Conservation (phyloP, 2,888 invertebrate genomes). For the Lacanobia oleracea region DNA sequence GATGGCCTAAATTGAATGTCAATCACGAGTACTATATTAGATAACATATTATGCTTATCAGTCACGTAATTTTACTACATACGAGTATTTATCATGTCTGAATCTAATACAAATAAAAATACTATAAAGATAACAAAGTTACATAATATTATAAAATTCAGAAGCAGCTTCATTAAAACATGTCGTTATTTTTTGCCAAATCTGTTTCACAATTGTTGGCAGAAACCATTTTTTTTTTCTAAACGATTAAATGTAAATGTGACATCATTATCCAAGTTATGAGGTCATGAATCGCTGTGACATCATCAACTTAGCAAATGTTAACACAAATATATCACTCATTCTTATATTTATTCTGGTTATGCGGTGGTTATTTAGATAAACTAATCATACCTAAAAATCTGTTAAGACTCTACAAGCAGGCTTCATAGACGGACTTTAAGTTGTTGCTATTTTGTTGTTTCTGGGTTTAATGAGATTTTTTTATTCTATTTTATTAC, state of each 20-base stretch:
- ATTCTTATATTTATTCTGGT: neutral
- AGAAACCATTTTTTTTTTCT: neutral
- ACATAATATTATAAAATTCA: neutral
- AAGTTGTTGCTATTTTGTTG: too few relatives aligned
- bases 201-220: neutral
- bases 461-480: too few relatives aligned
- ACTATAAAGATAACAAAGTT: constrained; percentile 21
- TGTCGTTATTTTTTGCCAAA: too few relatives aligned
- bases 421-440: neutral
- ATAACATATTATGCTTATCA: constrained; percentile 27
- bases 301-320: neutral
- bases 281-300: constrained; percentile 27
- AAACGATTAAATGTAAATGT: constrained; percentile 18
- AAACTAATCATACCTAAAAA: neutral
- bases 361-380: neutral
- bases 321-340: neutral
- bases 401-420: neutral
- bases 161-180: neutral
- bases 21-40: constrained; percentile 2
- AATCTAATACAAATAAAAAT: constrained; percentile 7
- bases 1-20: constrained; percentile 1
- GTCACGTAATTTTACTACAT: constrained; percentile 28
- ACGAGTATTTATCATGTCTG: constrained; percentile 1
- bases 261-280: constrained; percentile 19
- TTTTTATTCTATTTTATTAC: too few relatives aligned